Percentiles rank a stretch among this genome's conserved stretches.
Evolutionary conservation across 2,797 vertebrate genomes (phyloP).

Genomic region (Danio aesculapii): DNA sequence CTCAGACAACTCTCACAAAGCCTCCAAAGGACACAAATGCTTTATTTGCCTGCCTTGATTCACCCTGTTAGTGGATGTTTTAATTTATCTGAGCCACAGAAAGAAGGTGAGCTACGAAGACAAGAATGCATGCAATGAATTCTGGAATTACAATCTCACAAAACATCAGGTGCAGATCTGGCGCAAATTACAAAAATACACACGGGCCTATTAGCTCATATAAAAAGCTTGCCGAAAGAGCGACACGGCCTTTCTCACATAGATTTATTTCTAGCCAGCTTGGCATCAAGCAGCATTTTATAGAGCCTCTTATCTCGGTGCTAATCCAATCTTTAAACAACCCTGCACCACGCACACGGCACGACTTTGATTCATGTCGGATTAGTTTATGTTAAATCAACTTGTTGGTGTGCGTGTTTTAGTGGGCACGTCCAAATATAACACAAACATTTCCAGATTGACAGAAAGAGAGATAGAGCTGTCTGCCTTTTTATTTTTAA

Average conservation of each 20-base stretch:
- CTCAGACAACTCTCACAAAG: slow-evolving; percentile 2
- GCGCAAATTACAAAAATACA: slow-evolving; percentile 56
- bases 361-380: slow-evolving; percentile 12
- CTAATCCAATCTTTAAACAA: slow-evolving; percentile 44
- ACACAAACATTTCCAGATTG: slow-evolving; percentile 17
- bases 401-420: slow-evolving; percentile 21
- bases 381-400: slow-evolving; percentile 36
- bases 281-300: slow-evolving; percentile 33
- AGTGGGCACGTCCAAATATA: background rate
- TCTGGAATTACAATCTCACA: slow-evolving; percentile 57
- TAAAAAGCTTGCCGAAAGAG: background rate
- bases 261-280: slow-evolving; percentile 25
- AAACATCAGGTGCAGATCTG: slow-evolving; percentile 22
- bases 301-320: slow-evolving; percentile 34
- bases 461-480: background rate
- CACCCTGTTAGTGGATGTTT: background rate
- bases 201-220: background rate
- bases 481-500: background rate
- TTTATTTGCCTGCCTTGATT: slow-evolving; percentile 20
- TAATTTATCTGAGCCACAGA: slow-evolving; percentile 30
- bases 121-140: slow-evolving; percentile 51
- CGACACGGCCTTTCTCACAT: background rate
- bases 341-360: slow-evolving; percentile 15
- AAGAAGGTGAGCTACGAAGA: slow-evolving; percentile 44
- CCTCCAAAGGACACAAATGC: slow-evolving; percentile 25